phyloP scores from a whole-genome alignment of 37 sponge, comb jelly and placozoan genomes.

The Sycon ciliatum region DNA sequence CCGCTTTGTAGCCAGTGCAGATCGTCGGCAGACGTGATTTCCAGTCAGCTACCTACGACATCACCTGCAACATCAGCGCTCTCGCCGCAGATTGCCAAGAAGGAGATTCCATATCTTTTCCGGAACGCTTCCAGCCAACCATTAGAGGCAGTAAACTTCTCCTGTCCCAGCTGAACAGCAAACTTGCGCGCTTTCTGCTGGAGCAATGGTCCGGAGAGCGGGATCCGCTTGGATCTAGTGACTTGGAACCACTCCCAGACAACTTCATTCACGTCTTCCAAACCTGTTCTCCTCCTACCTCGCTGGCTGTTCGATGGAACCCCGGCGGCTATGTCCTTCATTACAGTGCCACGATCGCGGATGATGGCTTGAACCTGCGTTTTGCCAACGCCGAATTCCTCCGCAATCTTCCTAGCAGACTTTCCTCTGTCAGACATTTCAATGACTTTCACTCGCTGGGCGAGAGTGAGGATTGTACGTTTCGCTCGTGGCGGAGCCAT shows the following conservation, averaged over 20 bases:
- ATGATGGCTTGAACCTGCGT: not conserved
- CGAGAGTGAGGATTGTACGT: too few species aligned
- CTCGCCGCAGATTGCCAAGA: not conserved
- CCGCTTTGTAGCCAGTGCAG: not conserved
- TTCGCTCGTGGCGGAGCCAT: too few species aligned
- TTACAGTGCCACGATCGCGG: too few species aligned
- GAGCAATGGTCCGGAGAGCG: not conserved
- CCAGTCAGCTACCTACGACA: not conserved
- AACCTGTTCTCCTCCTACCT: not conserved
- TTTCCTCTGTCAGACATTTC: too few species aligned
- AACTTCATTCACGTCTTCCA: not conserved
- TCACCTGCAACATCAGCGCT: not conserved
- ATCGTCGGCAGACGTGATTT: not conserved
- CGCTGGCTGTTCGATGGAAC: too few species aligned
- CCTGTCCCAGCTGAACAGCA: not conserved
- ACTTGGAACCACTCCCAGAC: not conserved
- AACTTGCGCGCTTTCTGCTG: not conserved
- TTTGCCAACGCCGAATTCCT: not conserved
- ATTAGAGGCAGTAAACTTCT: not conserved
- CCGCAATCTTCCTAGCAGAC: too few species aligned
- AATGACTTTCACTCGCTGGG: too few species aligned
- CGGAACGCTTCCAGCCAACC: not conserved
- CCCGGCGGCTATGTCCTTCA: too few species aligned
- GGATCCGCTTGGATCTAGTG: not conserved
- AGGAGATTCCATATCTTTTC: not conserved